phyloP scores from a whole-genome alignment of 2,797 vertebrate genomes.

The Margarornis squamiger region DNA sequence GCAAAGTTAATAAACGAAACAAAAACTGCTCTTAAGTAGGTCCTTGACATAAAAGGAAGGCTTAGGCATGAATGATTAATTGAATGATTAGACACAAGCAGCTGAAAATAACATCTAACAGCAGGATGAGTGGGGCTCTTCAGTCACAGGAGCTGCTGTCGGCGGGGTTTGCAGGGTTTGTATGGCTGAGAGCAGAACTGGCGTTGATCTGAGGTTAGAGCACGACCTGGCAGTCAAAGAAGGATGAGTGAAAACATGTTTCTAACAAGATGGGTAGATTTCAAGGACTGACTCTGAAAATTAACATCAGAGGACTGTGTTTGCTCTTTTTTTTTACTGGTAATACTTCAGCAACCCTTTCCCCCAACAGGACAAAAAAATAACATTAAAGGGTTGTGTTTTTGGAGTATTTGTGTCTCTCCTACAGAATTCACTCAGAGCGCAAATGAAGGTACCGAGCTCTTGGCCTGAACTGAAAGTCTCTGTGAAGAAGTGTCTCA shows the following conservation, averaged over 20 bases:
- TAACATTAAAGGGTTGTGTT: not conserved
- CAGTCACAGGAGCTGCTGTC: not conserved
- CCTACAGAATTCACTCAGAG: not conserved
- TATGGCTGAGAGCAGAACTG: slow-evolving; percentile 24
- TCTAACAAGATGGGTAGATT: slow-evolving; percentile 48
- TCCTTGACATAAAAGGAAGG: slow-evolving; percentile 1
- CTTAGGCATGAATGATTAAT: slow-evolving; percentile 18
- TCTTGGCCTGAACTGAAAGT: not conserved
- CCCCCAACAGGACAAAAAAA: not conserved
- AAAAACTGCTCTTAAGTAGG: not conserved
- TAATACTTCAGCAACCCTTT: not conserved
- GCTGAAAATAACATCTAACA: slow-evolving; percentile 14
- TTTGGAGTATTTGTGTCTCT: not conserved
- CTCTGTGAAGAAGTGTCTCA: not conserved
- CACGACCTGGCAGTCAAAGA: not conserved
- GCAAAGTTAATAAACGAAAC: not conserved
- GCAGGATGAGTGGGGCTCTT: slow-evolving; percentile 6
- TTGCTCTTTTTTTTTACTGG: not conserved
- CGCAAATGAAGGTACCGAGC: not conserved
- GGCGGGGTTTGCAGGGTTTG: slow-evolving; percentile 6
- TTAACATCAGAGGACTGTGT: not conserved
- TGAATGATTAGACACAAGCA: slow-evolving; percentile 7
- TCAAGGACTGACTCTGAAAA: not conserved
- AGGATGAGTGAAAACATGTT: slow-evolving; percentile 43
- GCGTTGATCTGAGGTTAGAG: not conserved